These are phyloP conservation scores for Physella acuta DNA, from an alignment of 1,140 invertebrate genomes.

Conservation along the genomic window DNA sequence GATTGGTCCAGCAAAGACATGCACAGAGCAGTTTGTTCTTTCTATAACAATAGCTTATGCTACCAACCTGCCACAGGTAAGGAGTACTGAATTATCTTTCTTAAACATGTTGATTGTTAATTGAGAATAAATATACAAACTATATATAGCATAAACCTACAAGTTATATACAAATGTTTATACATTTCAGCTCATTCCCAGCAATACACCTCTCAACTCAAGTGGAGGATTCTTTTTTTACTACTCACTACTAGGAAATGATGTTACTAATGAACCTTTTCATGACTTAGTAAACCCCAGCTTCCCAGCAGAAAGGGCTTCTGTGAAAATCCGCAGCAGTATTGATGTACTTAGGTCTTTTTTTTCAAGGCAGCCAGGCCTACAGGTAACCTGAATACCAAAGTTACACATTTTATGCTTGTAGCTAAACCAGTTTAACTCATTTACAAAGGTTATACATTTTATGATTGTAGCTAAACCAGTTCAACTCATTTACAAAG, in stretches of 20 bases:
- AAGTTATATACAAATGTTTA: too few species aligned
- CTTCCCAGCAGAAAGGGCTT: constrained; percentile 61
- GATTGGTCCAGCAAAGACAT: constrained; percentile 55
- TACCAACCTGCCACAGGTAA: constrained; percentile 59
- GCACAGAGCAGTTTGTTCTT: constrained; percentile 56
- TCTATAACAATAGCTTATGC: constrained; percentile 61
- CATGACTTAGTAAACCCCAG: constrained; percentile 57
- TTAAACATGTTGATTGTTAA: too few species aligned
- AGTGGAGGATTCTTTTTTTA: constrained; percentile 60
- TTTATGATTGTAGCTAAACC: too few species aligned
- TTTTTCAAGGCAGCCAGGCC: constrained; percentile 56
- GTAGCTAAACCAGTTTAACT: too few species aligned
- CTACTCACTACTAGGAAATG: constrained; percentile 62
- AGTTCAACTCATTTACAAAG: too few species aligned
- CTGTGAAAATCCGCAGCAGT: constrained; percentile 57
- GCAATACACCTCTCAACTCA: constrained; percentile 39
- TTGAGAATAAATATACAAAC: background rate
- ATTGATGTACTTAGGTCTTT: constrained; percentile 55
- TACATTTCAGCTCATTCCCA: constrained; percentile 55
- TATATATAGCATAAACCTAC: too few species aligned
- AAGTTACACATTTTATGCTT: too few species aligned
- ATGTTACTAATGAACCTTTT: constrained; percentile 61
- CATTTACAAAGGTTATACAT: too few species aligned
- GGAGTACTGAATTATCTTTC: constrained; percentile 14
- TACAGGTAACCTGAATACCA: too few species aligned